phyloP scores from a whole-genome alignment of 2,113 vertebrate species.

The Bagarius yarrelli region DNA sequence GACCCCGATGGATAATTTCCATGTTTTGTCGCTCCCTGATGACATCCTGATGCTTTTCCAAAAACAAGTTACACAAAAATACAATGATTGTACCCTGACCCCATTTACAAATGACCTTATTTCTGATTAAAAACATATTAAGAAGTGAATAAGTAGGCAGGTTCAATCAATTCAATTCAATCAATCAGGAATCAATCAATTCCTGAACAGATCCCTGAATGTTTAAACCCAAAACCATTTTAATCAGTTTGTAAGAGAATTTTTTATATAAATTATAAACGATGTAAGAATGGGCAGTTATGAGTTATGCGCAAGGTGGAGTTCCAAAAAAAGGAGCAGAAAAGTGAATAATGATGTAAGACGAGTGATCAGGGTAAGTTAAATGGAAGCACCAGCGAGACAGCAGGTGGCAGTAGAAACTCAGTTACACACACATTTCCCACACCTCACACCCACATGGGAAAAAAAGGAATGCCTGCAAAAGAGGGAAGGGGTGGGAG shows the following conservation, averaged over 20 bases:
- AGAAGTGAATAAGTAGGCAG: neutral
- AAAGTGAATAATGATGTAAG: neutral
- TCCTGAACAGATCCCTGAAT: neutral
- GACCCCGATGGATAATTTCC: no score
- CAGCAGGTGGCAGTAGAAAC: constrained; percentile 50
- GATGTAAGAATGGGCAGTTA: neutral
- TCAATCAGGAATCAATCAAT: no score
- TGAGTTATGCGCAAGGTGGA: neutral
- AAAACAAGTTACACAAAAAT: neutral
- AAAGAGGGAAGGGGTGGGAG: constrained; percentile 38
- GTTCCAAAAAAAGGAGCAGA: neutral
- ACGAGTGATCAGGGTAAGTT: constrained; percentile 37
- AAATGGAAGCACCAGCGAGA: constrained; percentile 41
- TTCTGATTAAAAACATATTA: neutral
- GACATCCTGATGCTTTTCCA: neutral
- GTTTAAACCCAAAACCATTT: neutral
- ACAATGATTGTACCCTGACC: neutral
- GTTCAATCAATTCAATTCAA: no score
- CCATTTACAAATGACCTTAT: neutral
- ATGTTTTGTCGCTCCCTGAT: no score
- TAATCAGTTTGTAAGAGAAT: neutral
- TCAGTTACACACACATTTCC: constrained; percentile 42
- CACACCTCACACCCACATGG: constrained; percentile 47
- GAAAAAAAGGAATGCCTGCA: constrained; percentile 42
- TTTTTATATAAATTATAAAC: no score